Base-by-base conservation (phyloP, 2,113 vertebrate species). In the Poeciliopsis prolifica region DNA sequence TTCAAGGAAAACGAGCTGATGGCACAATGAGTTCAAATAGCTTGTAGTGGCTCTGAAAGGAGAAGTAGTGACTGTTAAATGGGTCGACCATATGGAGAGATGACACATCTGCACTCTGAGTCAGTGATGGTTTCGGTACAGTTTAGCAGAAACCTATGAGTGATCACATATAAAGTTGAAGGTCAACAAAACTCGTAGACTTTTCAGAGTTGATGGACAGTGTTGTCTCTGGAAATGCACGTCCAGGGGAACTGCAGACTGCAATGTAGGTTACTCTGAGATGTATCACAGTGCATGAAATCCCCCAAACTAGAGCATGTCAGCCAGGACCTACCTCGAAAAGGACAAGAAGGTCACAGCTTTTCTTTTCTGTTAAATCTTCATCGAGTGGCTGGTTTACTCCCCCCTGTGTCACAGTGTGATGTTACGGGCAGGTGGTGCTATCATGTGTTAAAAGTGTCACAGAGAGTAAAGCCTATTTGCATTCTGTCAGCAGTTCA, bases 401-500 rank as follows among this genome's bases (percentile, higher is more conserved):
- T 33, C 6, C 8, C 74, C 4, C 71, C 66, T 64, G 69, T 75
- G 78, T 58, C 63, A 3, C 28, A 58, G 51, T 19, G 74, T 75
- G 84, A 87, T 77, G 58, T 19, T 37, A 48, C 30, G 76, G 85
- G 79, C 86, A 90, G 91, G 85, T 89, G 88, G 82, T 60, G 78
- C 76, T 80, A 24, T 78, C 80, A 29, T 64, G 77, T 80, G 78
- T 83, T 78, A 63, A 73, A 83, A 82, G 79, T 88, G 85, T 85
- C 84, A 87, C 85, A n/a, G 26, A 85, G 79, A 79, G 80, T 70
- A 74, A 76, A 79, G 61, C 68, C 73, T 62, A 76, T 90, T 92
- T 87, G 84, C 88, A 87, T 90, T 78, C 77, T 78, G 80, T 82
- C 83, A 84, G 87, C 85, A 76, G 71, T 75, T 87, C 73, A 67